phyloP scores from a whole-genome alignment of 1,140 invertebrate genomes.

The Aphaenogaster floridana region DNA sequence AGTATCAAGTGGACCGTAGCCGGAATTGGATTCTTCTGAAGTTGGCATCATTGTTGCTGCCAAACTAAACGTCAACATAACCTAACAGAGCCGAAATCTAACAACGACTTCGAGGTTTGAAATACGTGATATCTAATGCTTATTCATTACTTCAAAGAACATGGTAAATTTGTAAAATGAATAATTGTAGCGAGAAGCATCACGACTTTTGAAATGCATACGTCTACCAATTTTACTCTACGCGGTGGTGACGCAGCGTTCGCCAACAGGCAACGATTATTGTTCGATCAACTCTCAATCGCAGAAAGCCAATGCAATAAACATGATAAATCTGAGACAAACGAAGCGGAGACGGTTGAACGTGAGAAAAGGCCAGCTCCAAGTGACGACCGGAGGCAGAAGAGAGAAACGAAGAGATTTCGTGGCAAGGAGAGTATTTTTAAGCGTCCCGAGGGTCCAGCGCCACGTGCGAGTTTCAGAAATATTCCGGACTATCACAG shows the following conservation, averaged over 20 bases:
- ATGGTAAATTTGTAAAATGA: constrained; percentile 2
- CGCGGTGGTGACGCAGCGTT: constrained; percentile 76
- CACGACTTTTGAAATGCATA: constrained; percentile 59
- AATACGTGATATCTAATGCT: constrained; percentile 18
- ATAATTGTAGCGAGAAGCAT: constrained; percentile 34
- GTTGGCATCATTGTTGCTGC: not conserved
- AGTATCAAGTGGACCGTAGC: too few species aligned
- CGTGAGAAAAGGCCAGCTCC: not conserved
- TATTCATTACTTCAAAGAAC: not conserved
- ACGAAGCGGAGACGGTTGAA: not conserved
- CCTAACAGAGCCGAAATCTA: not conserved
- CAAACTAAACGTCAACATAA: constrained; percentile 22
- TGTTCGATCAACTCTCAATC: constrained; percentile 82
- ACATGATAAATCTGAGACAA: constrained; percentile 58
- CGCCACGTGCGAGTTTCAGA: constrained; percentile 87
- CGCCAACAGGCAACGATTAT: constrained; percentile 81
- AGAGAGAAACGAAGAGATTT: constrained; percentile 75
- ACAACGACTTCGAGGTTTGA: constrained; percentile 39
- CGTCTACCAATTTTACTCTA: constrained; percentile 66
- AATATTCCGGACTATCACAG: constrained; percentile 90
- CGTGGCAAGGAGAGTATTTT: constrained; percentile 92
- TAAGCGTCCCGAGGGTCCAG: constrained; percentile 90
- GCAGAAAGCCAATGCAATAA: constrained; percentile 78
- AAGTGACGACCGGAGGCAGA: constrained; percentile 29
- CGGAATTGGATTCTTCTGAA: not conserved